Evolutionary conservation across 1,140 invertebrate species (phyloP).

Genomic region (Sinonovacula constricta): DNA sequence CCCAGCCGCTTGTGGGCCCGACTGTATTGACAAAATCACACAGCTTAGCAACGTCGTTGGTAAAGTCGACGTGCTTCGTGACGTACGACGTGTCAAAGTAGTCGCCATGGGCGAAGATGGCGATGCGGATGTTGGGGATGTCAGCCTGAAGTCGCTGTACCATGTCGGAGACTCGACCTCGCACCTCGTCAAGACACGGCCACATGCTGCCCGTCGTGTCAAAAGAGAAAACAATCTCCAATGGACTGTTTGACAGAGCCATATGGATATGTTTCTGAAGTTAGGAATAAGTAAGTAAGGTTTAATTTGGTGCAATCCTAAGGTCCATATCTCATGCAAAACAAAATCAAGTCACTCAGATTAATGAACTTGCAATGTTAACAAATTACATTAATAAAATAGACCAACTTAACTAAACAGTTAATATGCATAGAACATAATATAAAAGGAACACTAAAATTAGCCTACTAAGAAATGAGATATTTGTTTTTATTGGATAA

Average conservation of each 20-base stretch:
- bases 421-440: no score
- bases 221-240: slow-evolving; percentile 7
- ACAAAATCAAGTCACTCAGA: no score
- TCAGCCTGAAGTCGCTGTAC: slow-evolving; percentile 40
- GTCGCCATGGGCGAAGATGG: neutral
- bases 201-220: slow-evolving; percentile 5
- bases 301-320: no score
- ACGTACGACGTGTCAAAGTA: slow-evolving; percentile 3
- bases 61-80: slow-evolving; percentile 6
- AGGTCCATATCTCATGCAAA: no score
- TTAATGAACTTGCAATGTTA: no score
- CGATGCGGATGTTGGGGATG: neutral
- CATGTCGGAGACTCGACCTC: slow-evolving; percentile 37
- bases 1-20: neutral
- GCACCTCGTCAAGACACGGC: neutral
- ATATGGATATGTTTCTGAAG: no score
- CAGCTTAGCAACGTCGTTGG: neutral
- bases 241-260: neutral
- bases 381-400: no score
- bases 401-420: no score
- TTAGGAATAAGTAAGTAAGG: no score
- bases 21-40: neutral
- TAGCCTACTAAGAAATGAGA: no score
- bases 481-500: no score
- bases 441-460: no score